Conservation (phyloP, 2,113 vertebrate genomes). For the Meriones unguiculatus region DNA sequence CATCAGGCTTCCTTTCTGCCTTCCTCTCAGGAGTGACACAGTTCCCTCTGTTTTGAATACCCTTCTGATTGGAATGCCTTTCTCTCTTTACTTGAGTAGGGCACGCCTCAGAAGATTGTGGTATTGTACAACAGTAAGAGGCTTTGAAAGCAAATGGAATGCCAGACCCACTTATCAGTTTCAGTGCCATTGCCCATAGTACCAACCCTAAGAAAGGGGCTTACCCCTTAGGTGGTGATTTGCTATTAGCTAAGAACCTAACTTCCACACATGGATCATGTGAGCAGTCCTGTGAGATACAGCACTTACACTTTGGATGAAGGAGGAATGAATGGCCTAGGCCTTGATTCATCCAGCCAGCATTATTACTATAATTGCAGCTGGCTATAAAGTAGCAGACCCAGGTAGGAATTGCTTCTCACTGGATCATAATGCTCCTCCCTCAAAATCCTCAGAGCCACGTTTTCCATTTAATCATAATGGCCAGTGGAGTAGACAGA, state of each 20-base stretch:
- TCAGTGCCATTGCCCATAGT: not conserved
- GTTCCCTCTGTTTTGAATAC: not conserved
- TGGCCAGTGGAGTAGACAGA: too few relatives aligned
- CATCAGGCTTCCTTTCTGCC: fast-evolving
- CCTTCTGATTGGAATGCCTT: not conserved
- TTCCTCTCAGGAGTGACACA: too few relatives aligned
- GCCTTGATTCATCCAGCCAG: not conserved
- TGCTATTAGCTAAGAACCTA: not conserved
- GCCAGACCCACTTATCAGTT: not conserved
- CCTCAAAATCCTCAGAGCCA: not conserved
- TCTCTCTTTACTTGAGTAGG: not conserved
- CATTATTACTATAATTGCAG: not conserved
- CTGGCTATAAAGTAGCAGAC: not conserved
- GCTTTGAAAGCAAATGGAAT: not conserved
- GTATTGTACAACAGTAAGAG: not conserved
- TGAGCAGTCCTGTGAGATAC: not conserved
- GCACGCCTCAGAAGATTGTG: fast-evolving
- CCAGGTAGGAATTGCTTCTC: not conserved
- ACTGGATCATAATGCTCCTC: fast-evolving
- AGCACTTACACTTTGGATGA: not conserved
- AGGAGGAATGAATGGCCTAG: not conserved
- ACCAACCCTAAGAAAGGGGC: not conserved
- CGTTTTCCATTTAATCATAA: not conserved
- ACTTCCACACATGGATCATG: not conserved
- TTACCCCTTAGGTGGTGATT: not conserved